Base-by-base conservation (phyloP, 92 coral and sea anemone genomes). In the Pocillopora meandrina region DNA sequence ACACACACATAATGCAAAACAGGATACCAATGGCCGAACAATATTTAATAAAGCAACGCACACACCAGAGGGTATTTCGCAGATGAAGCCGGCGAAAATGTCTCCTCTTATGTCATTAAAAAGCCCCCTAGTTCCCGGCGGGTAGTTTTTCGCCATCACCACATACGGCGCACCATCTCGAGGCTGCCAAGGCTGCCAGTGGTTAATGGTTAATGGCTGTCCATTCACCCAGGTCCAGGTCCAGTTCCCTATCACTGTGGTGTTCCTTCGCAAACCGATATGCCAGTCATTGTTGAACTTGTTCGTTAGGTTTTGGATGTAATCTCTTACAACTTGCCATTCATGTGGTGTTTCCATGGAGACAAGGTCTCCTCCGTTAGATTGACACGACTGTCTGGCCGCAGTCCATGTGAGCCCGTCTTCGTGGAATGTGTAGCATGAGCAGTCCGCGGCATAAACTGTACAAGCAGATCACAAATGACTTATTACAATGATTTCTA, bases 161-260 rank as follows among this genome's bases (percentile, higher is more conserved):
- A 66, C 83, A 14, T 47, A 79, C n/a, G 52, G 74, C 6, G 63
- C 83, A 23, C 74, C 83, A 79, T 64, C 74, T 20, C 74, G 83
- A 79, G 93, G 93, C 76, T 90, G 90, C 71, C 74, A 71, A 1
- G 72, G 82, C 77, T 90, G 93, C 93, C 93, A 90, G 68, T 61
- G 90, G n/a, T 90, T 71, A 23, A 87, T 75, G 74, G 72, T 86
- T 34, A 90, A 88, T 58, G 83, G 87, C 15, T 56, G 59, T 9
- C 90, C 93, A 21, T 87, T 86, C 65, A 90, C 56, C 93, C 93
- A 90, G 67, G 86, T 81, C 93, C 93, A 90, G 67, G 86, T 81
- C 93, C 93, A 90, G 83, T 64, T 79, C 47, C 83, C 74, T 6
- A 42, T 20, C 56, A 70, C 55, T 5, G 74, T 35, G n/a, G 73